phyloP scores from a whole-genome alignment of 2,797 vertebrate species.

The Cirrhinus mrigala region DNA sequence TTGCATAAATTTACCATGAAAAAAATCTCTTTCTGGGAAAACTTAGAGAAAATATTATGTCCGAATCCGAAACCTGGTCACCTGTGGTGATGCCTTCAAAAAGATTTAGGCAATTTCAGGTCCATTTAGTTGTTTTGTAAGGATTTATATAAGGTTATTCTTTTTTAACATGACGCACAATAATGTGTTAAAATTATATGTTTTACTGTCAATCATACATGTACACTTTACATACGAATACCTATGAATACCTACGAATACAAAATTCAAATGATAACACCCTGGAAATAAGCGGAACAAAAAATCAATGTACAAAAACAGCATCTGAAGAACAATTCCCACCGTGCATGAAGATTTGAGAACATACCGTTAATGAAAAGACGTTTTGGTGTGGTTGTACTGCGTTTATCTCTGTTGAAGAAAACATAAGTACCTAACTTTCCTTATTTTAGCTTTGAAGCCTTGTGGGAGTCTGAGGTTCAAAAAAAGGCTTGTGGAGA shows the following conservation, averaged over 20 bases:
- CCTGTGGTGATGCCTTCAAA: not conserved
- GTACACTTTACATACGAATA: not conserved
- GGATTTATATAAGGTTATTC: not conserved
- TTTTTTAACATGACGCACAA: not conserved
- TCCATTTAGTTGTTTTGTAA: not conserved
- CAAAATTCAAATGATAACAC: not conserved
- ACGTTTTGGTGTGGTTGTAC: conserved; percentile 18
- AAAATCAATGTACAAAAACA: not conserved
- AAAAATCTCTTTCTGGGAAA: not conserved
- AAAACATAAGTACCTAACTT: conserved; percentile 36
- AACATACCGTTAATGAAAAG: conserved; percentile 35
- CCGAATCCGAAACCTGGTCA: not conserved
- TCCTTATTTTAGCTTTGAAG: conserved; percentile 29
- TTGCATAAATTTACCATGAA: not conserved
- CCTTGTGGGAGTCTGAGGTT: conserved; percentile 38
- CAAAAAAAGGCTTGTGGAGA: conserved; percentile 38
- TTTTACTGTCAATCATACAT: not conserved
- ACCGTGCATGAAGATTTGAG: conserved; percentile 24
- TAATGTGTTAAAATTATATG: not conserved
- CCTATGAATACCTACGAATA: not conserved
- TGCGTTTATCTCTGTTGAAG: conserved; percentile 39
- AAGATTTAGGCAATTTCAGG: not conserved
- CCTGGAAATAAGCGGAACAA: not conserved
- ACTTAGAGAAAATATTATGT: not conserved
- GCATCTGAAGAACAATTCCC: conserved; percentile 14